These are phyloP conservation scores for Fistularia tabacaria DNA, from an alignment of 2,797 vertebrate genomes.

Conservation along the genomic window DNA sequence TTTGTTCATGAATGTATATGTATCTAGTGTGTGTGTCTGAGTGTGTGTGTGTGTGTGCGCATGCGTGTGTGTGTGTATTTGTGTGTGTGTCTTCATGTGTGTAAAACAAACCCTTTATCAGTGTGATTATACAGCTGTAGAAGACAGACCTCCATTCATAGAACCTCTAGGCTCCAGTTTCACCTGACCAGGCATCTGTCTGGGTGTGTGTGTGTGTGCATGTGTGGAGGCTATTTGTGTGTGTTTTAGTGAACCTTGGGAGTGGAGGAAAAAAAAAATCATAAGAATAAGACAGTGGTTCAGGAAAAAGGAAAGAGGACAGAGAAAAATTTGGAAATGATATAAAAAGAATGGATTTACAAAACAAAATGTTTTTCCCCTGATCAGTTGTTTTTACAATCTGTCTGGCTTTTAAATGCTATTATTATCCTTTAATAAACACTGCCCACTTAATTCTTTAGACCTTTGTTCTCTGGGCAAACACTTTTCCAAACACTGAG, in stretches of 20 bases:
- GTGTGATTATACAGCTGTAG: conserved; percentile 70
- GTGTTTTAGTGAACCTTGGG: conserved; percentile 7
- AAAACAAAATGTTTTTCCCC: not conserved
- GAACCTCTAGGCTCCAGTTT: conserved; percentile 51
- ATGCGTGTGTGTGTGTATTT: conserved; percentile 19
- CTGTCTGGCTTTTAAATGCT: conserved; percentile 13
- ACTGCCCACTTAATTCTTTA: conserved; percentile 2
- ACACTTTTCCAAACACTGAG: conserved; percentile 29
- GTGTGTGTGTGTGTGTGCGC: conserved; percentile 2
- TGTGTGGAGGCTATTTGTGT: conserved; percentile 1
- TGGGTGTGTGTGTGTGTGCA: conserved; percentile 20
- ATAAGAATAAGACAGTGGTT: conserved; percentile 8
- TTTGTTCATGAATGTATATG: not conserved
- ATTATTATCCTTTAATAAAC: conserved; percentile 17
- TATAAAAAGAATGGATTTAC: not conserved
- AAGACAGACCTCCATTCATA: conserved; percentile 67
- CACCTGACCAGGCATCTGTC: conserved; percentile 58
- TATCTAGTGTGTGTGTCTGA: not conserved
- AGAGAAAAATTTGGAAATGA: not conserved
- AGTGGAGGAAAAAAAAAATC: conserved; percentile 2
- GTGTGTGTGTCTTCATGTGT: conserved; percentile 22
- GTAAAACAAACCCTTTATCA: conserved; percentile 58
- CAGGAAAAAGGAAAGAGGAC: not conserved
- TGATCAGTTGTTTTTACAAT: conserved; percentile 1
- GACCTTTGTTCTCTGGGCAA: conserved; percentile 14